These are phyloP conservation scores for Steinernema hermaphroditum DNA, from an alignment of 2,888 invertebrate genomes.

Conservation along the genomic window DNA sequence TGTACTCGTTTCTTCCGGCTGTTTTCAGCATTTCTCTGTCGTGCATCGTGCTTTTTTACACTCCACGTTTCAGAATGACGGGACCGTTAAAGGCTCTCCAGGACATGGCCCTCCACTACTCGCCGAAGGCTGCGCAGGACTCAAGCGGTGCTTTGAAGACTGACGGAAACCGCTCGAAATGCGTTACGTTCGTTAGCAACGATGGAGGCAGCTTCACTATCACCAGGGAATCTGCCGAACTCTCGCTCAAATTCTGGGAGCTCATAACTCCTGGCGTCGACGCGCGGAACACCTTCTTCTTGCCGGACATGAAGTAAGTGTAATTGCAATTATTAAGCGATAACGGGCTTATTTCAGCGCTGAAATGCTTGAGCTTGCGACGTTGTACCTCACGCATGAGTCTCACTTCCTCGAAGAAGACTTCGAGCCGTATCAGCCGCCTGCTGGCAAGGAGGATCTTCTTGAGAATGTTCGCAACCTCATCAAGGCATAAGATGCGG, in stretches of 20 bases:
- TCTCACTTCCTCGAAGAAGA: neutral
- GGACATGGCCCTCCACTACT: too few species aligned
- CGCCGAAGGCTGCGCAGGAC: too few species aligned
- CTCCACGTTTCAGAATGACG: neutral
- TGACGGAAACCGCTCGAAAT: too few species aligned
- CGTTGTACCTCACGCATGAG: neutral
- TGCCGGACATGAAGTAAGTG: neutral
- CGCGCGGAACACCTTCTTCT: neutral
- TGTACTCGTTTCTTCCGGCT: neutral
- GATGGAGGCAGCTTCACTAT: neutral
- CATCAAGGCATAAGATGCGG: neutral
- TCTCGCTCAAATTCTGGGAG: neutral
- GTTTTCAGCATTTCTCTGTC: neutral
- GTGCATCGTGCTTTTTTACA: neutral
- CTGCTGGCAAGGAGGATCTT: neutral
- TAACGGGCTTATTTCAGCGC: neutral
- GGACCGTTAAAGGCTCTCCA: too few species aligned
- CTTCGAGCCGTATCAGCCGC: neutral
- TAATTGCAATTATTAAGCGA: neutral
- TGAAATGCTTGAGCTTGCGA: neutral
- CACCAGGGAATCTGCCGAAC: neutral
- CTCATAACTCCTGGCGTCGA: neutral
- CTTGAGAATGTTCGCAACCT: neutral
- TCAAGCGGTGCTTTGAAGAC: too few species aligned
- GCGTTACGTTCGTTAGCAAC: neutral